These are phyloP conservation scores for Danio jaintianensis DNA, from an alignment of 2,797 vertebrate genomes.

Conservation along the genomic window DNA sequence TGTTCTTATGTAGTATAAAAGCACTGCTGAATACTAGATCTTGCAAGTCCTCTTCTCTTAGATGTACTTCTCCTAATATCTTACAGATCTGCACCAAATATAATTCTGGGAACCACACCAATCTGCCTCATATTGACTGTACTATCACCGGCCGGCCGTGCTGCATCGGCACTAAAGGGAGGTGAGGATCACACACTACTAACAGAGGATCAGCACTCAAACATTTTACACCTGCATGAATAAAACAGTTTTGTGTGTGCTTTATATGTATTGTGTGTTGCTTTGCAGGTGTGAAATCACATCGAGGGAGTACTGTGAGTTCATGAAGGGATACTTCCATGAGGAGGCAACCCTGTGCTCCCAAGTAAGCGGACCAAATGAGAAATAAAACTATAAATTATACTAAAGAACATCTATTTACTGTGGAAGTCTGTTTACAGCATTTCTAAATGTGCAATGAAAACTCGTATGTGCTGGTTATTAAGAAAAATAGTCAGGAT, in stretches of 20 bases:
- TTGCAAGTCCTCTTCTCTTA: neutral
- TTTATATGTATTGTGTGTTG: conserved; percentile 14
- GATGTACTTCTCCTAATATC: neutral
- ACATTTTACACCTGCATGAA: neutral
- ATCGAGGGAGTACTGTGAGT: conserved; percentile 96
- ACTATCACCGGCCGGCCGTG: conserved; percentile 95
- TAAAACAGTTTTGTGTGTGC: neutral
- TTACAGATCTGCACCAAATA: conserved; percentile 91
- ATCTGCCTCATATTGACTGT: conserved; percentile 96
- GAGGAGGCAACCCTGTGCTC: conserved; percentile 98
- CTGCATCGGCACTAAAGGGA: conserved; percentile 98
- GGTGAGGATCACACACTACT: conserved; percentile 72
- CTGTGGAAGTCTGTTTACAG: too few relatives aligned
- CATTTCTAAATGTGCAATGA: too few relatives aligned
- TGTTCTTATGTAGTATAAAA: too few relatives aligned
- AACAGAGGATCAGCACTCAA: neutral
- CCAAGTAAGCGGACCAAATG: conserved; percentile 81
- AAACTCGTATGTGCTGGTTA: too few relatives aligned
- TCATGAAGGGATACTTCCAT: conserved; percentile 97
- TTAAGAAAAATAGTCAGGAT: too few relatives aligned
- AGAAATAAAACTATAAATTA: neutral
- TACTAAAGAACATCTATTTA: neutral
- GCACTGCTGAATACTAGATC: too few relatives aligned
- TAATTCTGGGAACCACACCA: conserved; percentile 94
- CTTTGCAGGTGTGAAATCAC: conserved; percentile 94